Evolutionary conservation across 2,113 vertebrate species (phyloP).

Genomic region (Sylvilagus bachmani): DNA sequence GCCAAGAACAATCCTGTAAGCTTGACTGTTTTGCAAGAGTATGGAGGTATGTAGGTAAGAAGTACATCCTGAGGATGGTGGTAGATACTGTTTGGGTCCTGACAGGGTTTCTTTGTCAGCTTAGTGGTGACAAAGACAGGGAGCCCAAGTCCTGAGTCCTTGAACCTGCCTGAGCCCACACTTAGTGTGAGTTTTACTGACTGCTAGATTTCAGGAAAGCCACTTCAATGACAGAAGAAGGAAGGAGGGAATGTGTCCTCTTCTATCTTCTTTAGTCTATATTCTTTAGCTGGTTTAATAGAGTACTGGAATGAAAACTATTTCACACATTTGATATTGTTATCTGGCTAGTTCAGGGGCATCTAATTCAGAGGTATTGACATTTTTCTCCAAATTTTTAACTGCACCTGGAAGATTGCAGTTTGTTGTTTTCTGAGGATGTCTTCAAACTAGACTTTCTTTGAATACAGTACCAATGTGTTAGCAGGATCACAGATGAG

Average conservation of each 20-base stretch:
- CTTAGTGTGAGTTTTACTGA: too few species aligned
- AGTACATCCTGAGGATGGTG: background rate
- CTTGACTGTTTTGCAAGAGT: background rate
- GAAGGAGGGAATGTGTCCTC: fast-evolving
- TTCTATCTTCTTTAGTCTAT: background rate
- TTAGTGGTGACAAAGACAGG: background rate
- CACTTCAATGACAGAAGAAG: background rate
- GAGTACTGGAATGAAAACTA: background rate
- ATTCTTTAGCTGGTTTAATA: background rate
- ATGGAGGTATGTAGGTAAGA: background rate
- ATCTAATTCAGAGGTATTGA: background rate
- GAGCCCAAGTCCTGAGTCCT: background rate
- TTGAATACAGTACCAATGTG: background rate
- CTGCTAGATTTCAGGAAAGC: background rate
- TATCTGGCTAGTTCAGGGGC: background rate
- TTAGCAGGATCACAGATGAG: too few species aligned
- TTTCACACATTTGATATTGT: background rate
- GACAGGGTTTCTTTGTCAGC: background rate
- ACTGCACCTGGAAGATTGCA: background rate
- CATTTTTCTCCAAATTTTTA: background rate
- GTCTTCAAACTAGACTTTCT: background rate
- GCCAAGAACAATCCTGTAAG: background rate
- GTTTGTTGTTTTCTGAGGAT: background rate
- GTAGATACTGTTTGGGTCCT: background rate
- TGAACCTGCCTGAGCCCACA: background rate